Base-by-base conservation (phyloP, 1,140 invertebrate genomes). In the Pseudomyrmex cubaensis region DNA sequence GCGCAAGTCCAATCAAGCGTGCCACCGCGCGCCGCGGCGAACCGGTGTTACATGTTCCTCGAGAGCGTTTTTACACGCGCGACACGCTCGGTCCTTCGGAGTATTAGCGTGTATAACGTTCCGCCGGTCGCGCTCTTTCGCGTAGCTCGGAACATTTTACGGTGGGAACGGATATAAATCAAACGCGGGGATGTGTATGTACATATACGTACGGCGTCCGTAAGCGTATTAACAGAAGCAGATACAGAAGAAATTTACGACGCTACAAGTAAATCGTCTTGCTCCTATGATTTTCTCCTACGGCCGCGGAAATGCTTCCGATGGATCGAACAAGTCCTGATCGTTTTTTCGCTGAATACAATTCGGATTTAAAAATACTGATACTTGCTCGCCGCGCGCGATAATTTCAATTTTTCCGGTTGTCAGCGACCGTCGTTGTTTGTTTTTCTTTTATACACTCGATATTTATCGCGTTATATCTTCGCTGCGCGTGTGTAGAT, bases 41-140 rank as follows among this genome's bases (percentile, higher is more conserved):
- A 80, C 76, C 76, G 76, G 76, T 80, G 76, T 80, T 80, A 80
- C 76, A 48, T 80, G 76, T 80, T 80, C 20, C 70, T 20, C 44
- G 17, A 54, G 52, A 59, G 44, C n/a, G 20, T 70, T 70, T 57
- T 78, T 78, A 59, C 66, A 17, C 64, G 52, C 64, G 44, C 64
- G 76, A 70, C 54, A 70, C 52, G 52, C 64, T 70, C 35, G 54
- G 17, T 22, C 44, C 76, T 69, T 10, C 62, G 46, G 3, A n/a
- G 67, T 54, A 80, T 80, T 80, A 72, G n/a, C 76, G 66, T 59
- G 76, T 72, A 35, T 35, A 50, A 80, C 54, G 54, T 80, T 72
- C 62, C 15, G 48, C 12, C 44, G 44, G 9, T 13, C 52, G 52
- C 1, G 20, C 15, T 35, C 25, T 48, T 72, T 72, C 54, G 20